Percentiles rank a stretch among this genome's conserved stretches.
phyloP scores from a whole-genome alignment of 2,113 vertebrate genomes.

The Odocoileus virginianus region DNA sequence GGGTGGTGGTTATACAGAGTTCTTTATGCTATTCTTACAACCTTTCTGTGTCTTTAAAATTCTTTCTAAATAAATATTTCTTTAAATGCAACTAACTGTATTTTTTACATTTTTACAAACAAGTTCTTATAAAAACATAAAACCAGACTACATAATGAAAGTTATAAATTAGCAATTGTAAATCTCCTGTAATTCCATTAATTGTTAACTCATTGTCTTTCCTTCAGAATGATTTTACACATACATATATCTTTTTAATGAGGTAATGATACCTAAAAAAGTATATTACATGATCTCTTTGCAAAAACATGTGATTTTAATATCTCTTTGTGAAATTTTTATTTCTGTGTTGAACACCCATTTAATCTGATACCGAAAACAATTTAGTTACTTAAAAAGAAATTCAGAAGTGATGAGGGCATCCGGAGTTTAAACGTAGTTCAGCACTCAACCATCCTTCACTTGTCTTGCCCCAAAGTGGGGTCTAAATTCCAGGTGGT shows the following conservation, averaged over 20 bases:
- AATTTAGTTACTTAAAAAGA: background rate
- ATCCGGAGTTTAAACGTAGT: background rate
- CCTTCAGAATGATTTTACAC: background rate
- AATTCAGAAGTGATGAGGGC: background rate
- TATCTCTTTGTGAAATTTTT: background rate
- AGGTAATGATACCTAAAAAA: background rate
- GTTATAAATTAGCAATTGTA: background rate
- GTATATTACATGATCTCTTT: background rate
- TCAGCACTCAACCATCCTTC: background rate
- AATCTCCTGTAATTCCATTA: background rate
- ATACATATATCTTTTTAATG: background rate
- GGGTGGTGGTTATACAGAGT: background rate
- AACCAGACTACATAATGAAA: background rate
- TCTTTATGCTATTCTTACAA: background rate
- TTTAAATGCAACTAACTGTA: background rate
- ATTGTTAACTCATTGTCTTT: background rate
- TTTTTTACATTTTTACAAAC: background rate
- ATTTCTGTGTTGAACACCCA: background rate
- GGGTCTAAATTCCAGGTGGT: background rate
- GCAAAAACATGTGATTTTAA: background rate
- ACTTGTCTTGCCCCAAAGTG: background rate
- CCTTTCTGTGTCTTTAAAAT: background rate
- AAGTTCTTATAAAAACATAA: background rate
- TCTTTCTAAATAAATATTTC: background rate
- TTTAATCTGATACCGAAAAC: background rate